phyloP scores from a whole-genome alignment of 2,888 invertebrate species.

The Macrophya alboannulata region DNA sequence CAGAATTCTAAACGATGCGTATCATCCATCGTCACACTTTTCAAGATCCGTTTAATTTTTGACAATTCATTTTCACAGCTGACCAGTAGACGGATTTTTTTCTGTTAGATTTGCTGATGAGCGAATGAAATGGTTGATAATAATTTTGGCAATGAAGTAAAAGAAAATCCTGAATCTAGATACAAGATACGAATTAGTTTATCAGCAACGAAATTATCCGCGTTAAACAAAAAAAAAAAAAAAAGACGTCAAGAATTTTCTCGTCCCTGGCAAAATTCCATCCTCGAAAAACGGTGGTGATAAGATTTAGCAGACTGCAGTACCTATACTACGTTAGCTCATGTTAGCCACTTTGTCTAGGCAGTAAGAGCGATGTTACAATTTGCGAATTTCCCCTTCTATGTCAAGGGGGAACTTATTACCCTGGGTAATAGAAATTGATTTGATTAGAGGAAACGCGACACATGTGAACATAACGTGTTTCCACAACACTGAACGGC shows the following conservation, averaged over 20 bases:
- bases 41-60: background rate
- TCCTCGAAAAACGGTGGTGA: background rate
- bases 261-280: background rate
- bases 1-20: background rate
- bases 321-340: background rate
- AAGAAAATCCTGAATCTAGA: too few relatives aligned
- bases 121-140: background rate
- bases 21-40: background rate
- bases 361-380: constrained; percentile 29
- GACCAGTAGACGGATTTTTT: too few relatives aligned
- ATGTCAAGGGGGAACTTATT: background rate
- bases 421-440: constrained; percentile 9
- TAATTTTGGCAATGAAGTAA: too few relatives aligned
- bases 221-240: background rate
- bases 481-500: background rate
- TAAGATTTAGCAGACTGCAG: constrained; percentile 22
- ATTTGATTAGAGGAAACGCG: background rate
- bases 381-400: constrained; percentile 7
- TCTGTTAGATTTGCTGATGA: background rate
- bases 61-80: background rate
- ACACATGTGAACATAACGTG: background rate
- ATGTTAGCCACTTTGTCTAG: constrained; percentile 29
- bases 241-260: background rate
- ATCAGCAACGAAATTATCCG: background rate
- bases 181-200: background rate